Conservation (phyloP, 2,797 vertebrate genomes). For the Sebastes elongatus region DNA sequence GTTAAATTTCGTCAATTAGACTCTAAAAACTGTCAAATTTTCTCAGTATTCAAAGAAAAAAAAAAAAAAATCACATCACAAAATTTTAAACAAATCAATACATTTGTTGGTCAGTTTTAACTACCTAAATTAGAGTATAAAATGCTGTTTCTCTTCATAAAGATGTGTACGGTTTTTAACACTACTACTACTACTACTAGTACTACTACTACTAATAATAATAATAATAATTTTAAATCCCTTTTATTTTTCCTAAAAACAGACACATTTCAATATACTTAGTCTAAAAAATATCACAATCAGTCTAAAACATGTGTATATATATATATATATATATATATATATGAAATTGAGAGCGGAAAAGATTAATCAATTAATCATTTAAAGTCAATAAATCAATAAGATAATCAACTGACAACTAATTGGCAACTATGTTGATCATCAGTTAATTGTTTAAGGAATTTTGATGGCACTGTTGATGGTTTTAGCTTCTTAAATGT, state of each 20-base stretch:
- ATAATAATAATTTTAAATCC: no score
- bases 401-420: no score
- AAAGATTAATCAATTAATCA: rapidly evolving
- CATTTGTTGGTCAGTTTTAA: neutral
- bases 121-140: neutral
- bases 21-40: neutral
- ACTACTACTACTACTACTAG: no score
- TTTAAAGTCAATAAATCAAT: neutral
- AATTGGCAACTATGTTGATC: neutral
- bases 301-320: neutral
- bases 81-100: neutral
- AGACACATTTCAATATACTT: neutral
- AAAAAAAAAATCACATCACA: rapidly evolving
- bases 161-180: no score
- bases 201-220: no score
- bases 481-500: neutral
- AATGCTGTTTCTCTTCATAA: neutral
- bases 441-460: neutral
- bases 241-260: neutral
- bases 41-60: neutral
- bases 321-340: no score
- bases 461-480: neutral
- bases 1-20: neutral
- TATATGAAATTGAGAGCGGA: no score
- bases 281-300: neutral